Conservation (phyloP, 2,113 vertebrate genomes). For the Strix aluco region DNA sequence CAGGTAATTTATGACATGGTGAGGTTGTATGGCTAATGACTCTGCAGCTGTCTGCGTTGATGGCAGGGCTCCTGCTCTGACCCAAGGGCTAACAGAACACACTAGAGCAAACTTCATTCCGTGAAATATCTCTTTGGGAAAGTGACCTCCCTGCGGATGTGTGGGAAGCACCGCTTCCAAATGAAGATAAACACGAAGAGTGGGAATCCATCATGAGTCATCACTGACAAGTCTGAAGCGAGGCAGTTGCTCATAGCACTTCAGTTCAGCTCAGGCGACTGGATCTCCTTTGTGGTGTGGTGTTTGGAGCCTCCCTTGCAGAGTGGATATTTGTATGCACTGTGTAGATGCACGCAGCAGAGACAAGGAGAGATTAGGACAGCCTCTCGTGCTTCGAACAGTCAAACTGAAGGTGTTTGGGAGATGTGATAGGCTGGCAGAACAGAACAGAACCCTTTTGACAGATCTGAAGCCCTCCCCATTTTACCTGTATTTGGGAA, state of each 20-base stretch:
- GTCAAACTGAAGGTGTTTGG: not conserved
- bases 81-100: not conserved
- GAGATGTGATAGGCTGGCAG: not conserved
- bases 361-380: not conserved
- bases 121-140: not conserved
- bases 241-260: not conserved
- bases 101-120: not conserved
- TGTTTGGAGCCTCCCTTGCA: not conserved
- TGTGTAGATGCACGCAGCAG: not conserved
- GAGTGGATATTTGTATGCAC: fast-evolving
- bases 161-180: not conserved
- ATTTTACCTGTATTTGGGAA: not conserved
- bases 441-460: not conserved
- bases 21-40: not conserved
- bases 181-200: not conserved
- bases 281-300: not conserved
- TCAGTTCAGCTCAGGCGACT: not conserved
- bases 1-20: constrained; percentile 75
- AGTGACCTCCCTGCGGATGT: not conserved
- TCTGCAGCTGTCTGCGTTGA: not conserved
- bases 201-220: constrained; percentile 25
- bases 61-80: not conserved
- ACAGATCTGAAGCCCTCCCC: not conserved
- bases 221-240: not conserved
- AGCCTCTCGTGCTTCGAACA: not conserved